Evolutionary conservation across 2,797 vertebrate species (phyloP), one percentile per base, ranked within the genome.

Genomic region (Mastacembelus armatus): DNA sequence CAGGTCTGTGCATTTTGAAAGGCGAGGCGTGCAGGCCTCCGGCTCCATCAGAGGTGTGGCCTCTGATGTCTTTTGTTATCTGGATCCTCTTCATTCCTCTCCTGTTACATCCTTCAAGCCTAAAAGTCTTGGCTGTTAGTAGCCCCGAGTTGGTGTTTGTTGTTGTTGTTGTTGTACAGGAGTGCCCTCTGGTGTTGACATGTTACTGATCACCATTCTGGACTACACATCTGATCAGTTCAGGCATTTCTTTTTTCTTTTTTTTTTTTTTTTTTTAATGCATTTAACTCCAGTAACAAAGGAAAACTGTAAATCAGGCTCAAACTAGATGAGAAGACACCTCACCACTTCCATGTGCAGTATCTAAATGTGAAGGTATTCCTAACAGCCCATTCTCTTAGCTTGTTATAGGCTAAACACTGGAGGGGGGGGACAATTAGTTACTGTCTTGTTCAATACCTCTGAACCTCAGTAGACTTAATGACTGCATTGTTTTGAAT

Each of bases 141-240:
- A 32, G 7, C 45, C 35, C 5, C 26, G n/a, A 27, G 24, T 8
- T 12, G 38, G 11, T 56, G 64, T n/a, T 30, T 61, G 35, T 54
- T 83, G 80, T 54, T 12, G 38, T 11, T 56, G 64, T 30, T 61
- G 35, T 54, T 83, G 80, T 54, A 49, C 15, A 10, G 43, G 47
- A 76, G 85, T 71, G 92, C 89, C 92, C 88, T 86, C 92, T 93
- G 77, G 70, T 91, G 92, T 76, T 69, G 32, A 75, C 29, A 43
- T 42, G 16, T 60, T 59, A 30, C 43, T 30, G 56, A 68, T 58
- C 51, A 7, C 11, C 39, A n/a, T n/a, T 43, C 10, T 5, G 16
- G 14, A 26, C 15, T 1, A 6, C 11, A 54, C 14, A 11, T 14
- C 10, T 2, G 24, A n/a, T 19, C 26, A 14, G 24, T 42, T 39